Conservation (phyloP, 2,888 invertebrate species). For the Conops quadrifasciatus region DNA sequence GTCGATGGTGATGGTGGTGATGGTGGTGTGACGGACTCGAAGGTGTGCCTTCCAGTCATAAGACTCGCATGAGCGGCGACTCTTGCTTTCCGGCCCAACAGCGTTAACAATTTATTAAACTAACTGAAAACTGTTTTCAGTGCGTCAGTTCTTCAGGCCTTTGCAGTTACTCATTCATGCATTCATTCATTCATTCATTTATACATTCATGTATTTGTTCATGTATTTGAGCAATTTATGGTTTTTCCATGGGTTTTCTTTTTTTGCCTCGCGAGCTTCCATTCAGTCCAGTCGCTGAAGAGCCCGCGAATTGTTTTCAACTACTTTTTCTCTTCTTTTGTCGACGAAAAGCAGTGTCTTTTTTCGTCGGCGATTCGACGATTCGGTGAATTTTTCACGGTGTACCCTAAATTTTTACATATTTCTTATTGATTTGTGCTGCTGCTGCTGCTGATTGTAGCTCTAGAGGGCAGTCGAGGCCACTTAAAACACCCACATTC, state of each 20-base stretch:
- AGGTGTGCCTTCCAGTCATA: slow-evolving; percentile 27
- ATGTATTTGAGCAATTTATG: slow-evolving; percentile 31
- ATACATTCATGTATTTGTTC: slow-evolving; percentile 31
- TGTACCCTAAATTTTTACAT: no score
- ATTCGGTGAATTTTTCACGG: no score
- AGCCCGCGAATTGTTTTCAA: slow-evolving; percentile 60
- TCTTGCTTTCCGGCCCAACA: slow-evolving; percentile 13
- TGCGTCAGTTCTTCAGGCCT: slow-evolving; percentile 33
- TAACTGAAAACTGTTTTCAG: slow-evolving; percentile 23
- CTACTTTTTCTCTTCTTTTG: slow-evolving; percentile 26
- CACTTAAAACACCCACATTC: background rate
- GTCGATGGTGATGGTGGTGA: background rate
- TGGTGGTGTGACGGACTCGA: background rate
- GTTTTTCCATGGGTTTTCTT: slow-evolving; percentile 48
- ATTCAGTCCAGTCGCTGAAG: slow-evolving; percentile 57
- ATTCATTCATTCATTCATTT: slow-evolving; percentile 38
- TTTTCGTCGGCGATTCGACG: background rate
- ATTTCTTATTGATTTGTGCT: slow-evolving; percentile 7
- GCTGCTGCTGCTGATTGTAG: slow-evolving; percentile 12
- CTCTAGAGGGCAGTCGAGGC: slow-evolving; percentile 3
- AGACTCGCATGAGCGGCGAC: background rate
- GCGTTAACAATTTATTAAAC: slow-evolving; percentile 39
- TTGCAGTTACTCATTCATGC: slow-evolving; percentile 33
- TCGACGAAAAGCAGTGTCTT: background rate
- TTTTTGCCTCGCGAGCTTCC: slow-evolving; percentile 52